Conservation (phyloP, 1,140 invertebrate genomes). For the Leptestheria dahalacensis region DNA sequence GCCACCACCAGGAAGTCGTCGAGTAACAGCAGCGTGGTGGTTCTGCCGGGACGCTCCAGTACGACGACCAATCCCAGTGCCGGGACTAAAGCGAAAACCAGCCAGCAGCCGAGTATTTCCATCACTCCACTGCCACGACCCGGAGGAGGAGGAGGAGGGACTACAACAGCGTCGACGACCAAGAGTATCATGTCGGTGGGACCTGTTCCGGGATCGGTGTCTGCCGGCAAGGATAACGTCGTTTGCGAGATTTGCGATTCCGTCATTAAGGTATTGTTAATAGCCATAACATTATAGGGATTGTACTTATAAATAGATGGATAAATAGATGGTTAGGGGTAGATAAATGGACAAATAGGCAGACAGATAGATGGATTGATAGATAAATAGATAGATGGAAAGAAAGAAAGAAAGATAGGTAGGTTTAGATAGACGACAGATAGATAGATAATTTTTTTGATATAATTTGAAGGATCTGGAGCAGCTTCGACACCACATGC, state of each 20-base stretch:
- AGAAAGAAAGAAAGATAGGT: no score
- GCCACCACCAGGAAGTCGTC: not conserved
- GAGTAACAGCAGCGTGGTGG: no score
- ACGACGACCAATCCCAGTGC: not conserved
- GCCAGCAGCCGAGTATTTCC: conserved; percentile 68
- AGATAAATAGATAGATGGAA: no score
- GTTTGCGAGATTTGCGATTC: conserved; percentile 92
- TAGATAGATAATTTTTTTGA: not conserved
- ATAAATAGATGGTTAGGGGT: no score
- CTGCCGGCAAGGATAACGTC: conserved; percentile 56
- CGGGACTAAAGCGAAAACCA: not conserved
- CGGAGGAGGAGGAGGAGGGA: no score
- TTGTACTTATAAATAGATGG: no score
- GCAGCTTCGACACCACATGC: conserved; percentile 83
- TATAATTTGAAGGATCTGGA: conserved; percentile 51
- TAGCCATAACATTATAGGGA: no score
- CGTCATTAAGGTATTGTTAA: conserved; percentile 56
- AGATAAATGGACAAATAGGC: no score
- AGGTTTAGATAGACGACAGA: no score
- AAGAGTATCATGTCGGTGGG: conserved; percentile 12
- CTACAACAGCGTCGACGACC: conserved; percentile 26
- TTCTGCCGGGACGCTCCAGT: no score
- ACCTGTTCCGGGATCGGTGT: conserved; percentile 27
- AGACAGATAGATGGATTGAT: no score
- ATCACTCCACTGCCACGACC: conserved; percentile 71